Evolutionary conservation across 2,888 invertebrate genomes (phyloP), one percentile per base, ranked within the genome.

Genomic region (Bhutanitis thaidina): DNA sequence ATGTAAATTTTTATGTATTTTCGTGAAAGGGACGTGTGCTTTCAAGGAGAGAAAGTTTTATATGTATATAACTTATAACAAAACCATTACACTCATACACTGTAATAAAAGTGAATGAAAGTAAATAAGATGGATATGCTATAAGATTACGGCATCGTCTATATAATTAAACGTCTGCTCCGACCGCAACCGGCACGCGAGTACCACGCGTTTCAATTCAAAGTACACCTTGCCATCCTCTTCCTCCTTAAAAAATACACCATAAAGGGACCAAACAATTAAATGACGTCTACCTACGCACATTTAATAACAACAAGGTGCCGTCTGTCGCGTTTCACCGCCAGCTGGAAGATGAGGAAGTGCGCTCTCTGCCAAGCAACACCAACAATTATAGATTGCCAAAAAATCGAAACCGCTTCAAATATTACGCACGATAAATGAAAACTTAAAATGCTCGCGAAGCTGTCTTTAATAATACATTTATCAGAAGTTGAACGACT

Each of bases 271-370:
- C 61, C 66, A 60, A 61, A 61, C 69, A 74, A 81, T 20, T 20
- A 20, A 20, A 5, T 20, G 20, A 20, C 62, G 59, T 71, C 57
- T 61, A 64, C 63, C 67, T 68, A 73, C 71, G 66, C 71, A 77
- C 73, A 80, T 84, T 84, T 81, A 79, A 80, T 77, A 77, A 83
- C 80, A 70, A 78, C 70, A 78, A 76, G 74, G 76, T 78, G 76
- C 73, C 66, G 66, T 67, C 62, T 68, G 71, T 66, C 64, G 62
- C 67, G 79, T 83, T 83, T 83, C 82, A 60, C 79, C 70, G 77
- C 66, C 87, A 88, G 84, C 73, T 87, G 88, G 75, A 56, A 62
- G 57, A 80, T 67, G 74, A 80, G 84, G 81, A 86, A 84, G 82
- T 79, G 65, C 60, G 59, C 60, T 55, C 64, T 77, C 75, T 71